Percentiles rank a stretch among this genome's conserved stretches.
These are phyloP conservation scores for Rhinopithecus roxellana DNA, from an alignment of 2,113 vertebrate species.

Conservation along the genomic window DNA sequence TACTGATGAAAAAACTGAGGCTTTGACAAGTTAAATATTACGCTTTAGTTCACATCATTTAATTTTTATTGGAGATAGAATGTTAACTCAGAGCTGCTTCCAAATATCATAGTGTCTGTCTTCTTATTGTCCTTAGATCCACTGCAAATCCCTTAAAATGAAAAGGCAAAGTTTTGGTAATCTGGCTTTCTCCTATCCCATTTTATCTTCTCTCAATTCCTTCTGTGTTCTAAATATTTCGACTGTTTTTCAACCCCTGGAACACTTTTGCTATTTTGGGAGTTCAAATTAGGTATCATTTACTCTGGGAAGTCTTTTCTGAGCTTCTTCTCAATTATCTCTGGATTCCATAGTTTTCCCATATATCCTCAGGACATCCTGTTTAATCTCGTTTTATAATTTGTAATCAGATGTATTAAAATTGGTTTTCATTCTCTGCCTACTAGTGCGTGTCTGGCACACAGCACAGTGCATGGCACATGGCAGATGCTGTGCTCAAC, in stretches of 20 bases:
- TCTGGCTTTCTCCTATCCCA: background rate
- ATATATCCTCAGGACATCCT: background rate
- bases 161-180: background rate
- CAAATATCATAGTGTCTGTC: background rate
- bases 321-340: conserved; percentile 26
- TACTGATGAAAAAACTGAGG: conserved; percentile 14
- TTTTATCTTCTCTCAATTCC: background rate
- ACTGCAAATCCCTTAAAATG: background rate
- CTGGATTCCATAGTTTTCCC: conserved; percentile 1
- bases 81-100: background rate
- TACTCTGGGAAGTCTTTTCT: background rate
- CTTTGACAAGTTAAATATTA: conserved; percentile 51
- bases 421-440: background rate
- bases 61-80: conserved; percentile 10
- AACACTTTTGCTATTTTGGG: background rate
- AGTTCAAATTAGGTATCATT: background rate
- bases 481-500: background rate
- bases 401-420: background rate
- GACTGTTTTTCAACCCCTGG: background rate
- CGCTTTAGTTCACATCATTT: background rate
- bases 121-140: background rate
- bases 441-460: background rate
- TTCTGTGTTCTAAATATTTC: background rate
- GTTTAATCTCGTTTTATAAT: background rate
- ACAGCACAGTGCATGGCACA: background rate